Percentiles rank a stretch among this genome's conserved stretches.
Evolutionary conservation across 53 echinoderm and acorn worm species (phyloP).

Genomic region (Arbacia lixula): DNA sequence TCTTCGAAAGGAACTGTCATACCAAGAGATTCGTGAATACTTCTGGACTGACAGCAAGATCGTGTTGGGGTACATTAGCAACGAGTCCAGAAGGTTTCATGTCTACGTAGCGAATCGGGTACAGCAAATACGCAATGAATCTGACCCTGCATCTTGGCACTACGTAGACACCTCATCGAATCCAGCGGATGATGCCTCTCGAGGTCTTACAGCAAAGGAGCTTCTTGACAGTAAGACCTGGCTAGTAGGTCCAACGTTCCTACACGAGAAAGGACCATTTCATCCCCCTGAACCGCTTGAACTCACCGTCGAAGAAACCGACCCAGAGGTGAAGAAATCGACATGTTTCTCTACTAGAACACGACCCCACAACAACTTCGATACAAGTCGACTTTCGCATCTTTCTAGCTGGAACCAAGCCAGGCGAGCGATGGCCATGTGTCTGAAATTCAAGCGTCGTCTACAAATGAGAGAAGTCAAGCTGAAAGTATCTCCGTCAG

Average conservation of each 20-base stretch:
- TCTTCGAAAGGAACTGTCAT: conserved; percentile 58
- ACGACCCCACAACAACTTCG: background rate
- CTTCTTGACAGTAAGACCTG: conserved; percentile 29
- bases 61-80: conserved; percentile 64
- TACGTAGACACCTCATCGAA: conserved; percentile 55
- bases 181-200: conserved; percentile 58
- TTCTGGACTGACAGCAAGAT: conserved; percentile 72
- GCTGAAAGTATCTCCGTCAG: background rate
- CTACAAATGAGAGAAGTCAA: background rate
- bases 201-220: conserved; percentile 42
- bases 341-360: background rate
- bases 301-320: background rate
- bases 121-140: conserved; percentile 51
- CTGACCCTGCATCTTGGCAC: conserved; percentile 50
- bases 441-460: background rate
- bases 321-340: conserved; percentile 10
- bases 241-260: conserved; percentile 58
- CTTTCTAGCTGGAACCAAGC: background rate
- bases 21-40: conserved; percentile 42
- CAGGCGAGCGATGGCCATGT: background rate
- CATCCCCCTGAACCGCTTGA: background rate
- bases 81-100: conserved; percentile 62
- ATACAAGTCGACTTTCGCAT: background rate
- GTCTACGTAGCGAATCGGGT: conserved; percentile 67
- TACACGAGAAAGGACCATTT: conserved; percentile 24